Conservation (phyloP, 2,113 vertebrate species). For the Antechinus flavipes region DNA sequence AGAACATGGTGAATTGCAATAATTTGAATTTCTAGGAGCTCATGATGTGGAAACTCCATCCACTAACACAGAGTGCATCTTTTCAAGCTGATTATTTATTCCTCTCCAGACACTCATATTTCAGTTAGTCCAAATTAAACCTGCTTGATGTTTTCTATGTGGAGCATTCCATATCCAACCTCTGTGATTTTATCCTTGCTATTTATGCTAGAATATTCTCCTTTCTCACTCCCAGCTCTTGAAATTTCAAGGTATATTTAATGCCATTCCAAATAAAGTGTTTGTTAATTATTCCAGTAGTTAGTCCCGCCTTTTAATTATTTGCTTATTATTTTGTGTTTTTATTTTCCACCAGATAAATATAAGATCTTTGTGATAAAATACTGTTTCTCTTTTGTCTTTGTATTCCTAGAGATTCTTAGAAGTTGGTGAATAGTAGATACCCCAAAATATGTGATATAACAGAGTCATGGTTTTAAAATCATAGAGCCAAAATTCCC, state of each 20-base stretch:
- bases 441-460: neutral
- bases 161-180: neutral
- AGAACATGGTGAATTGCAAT: neutral
- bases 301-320: neutral
- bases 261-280: neutral
- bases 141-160: neutral
- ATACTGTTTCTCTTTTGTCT: neutral
- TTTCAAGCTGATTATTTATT: neutral
- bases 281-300: neutral
- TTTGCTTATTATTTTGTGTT: neutral
- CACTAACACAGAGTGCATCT: neutral
- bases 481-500: neutral
- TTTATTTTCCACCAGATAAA: neutral
- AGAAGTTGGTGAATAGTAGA: neutral
- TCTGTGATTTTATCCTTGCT: neutral
- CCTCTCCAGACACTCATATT: neutral
- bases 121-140: neutral
- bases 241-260: neutral
- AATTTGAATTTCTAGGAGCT: neutral
- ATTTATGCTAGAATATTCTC: neutral
- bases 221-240: neutral
- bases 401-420: neutral
- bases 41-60: neutral
- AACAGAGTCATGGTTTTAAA: neutral
- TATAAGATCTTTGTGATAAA: neutral